These are phyloP conservation scores for Lathronympha strigana DNA, from an alignment of 2,888 invertebrate species.

Conservation along the genomic window DNA sequence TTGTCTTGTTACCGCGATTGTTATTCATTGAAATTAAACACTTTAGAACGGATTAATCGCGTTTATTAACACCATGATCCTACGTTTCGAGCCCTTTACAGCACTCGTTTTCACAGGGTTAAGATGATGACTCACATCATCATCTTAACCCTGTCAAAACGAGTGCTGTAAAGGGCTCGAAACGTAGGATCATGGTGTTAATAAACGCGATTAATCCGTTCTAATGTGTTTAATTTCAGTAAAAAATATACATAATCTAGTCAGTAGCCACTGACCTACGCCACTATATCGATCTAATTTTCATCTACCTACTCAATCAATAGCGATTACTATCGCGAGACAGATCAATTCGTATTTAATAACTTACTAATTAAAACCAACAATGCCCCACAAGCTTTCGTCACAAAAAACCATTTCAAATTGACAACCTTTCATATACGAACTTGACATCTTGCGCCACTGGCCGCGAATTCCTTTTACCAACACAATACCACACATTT, in stretches of 20 bases:
- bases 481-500: slow-evolving; percentile 44
- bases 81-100: too few species aligned
- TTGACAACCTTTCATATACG: slow-evolving; percentile 35
- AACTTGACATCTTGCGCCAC: slow-evolving; percentile 43
- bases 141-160: too few species aligned
- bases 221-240: too few species aligned
- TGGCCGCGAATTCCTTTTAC: slow-evolving; percentile 21
- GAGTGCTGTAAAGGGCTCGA: too few species aligned
- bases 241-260: not conserved
- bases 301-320: slow-evolving; percentile 19
- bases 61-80: too few species aligned
- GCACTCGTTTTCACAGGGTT: too few species aligned
- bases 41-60: too few species aligned
- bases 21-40: too few species aligned
- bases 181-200: too few species aligned
- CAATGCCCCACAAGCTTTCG: slow-evolving; percentile 34
- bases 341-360: slow-evolving; percentile 15
- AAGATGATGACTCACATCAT: too few species aligned
- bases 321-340: slow-evolving; percentile 17
- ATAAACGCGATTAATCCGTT: too few species aligned
- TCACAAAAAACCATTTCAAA: slow-evolving; percentile 28
- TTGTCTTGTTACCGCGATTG: not conserved
- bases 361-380: slow-evolving; percentile 37
- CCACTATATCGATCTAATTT: slow-evolving; percentile 6
- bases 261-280: not conserved